Evolutionary conservation across 2,113 vertebrate genomes (phyloP).

Genomic region (Helogale parvula): DNA sequence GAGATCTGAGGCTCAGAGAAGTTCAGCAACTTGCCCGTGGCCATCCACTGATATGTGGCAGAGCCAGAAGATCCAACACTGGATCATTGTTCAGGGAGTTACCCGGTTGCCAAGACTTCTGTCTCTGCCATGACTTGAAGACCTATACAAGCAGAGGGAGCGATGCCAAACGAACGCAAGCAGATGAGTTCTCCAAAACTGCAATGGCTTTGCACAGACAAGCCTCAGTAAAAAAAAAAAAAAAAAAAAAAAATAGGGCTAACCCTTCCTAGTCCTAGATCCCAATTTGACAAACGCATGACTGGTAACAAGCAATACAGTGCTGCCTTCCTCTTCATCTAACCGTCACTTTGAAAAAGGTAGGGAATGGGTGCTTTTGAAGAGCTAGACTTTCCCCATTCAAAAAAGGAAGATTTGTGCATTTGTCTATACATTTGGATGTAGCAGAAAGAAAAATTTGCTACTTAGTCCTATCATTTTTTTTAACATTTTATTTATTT

Average conservation of each 20-base stretch:
- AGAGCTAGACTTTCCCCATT: background rate
- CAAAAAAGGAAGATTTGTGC: background rate
- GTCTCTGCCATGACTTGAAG: constrained; percentile 27
- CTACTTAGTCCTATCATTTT: background rate
- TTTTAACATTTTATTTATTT: too few species aligned
- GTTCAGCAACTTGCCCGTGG: background rate
- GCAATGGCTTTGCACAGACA: background rate
- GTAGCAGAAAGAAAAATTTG: background rate
- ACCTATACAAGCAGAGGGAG: background rate
- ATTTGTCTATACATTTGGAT: background rate
- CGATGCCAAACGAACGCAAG: background rate
- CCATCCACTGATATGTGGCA: background rate
- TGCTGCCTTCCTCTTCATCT: background rate
- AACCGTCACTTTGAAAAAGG: background rate
- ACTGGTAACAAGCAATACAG: background rate
- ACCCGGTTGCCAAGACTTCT: constrained; percentile 34
- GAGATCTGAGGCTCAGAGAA: constrained; percentile 21
- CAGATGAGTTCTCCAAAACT: background rate
- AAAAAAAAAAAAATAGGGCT: background rate
- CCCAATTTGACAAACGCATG: background rate
- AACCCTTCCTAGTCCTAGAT: background rate
- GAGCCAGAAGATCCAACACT: constrained; percentile 37
- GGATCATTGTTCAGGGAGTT: background rate
- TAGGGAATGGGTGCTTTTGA: background rate
- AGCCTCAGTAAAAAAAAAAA: background rate